A percentile compares a stretch with the other conserved stretches of the same genome.
phyloP scores from a whole-genome alignment of 2,888 invertebrate species.

The Drosophila helvetica region DNA sequence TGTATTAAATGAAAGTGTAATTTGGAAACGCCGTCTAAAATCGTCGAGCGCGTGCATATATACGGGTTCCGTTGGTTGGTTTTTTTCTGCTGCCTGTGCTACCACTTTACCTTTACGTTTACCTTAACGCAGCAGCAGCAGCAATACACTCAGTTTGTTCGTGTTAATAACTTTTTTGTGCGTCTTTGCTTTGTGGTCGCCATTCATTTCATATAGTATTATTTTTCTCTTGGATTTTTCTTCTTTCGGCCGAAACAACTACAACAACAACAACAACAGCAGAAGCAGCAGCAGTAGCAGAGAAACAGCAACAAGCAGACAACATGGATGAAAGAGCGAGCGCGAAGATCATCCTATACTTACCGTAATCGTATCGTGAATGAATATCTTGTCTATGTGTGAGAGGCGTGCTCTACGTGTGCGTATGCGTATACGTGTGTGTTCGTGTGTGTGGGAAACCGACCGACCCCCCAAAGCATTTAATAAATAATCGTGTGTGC shows the following conservation, averaged over 20 bases:
- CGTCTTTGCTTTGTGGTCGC: constrained; percentile 69
- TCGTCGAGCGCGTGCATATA: constrained; percentile 71
- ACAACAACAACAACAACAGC: constrained; percentile 44
- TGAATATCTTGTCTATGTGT: constrained; percentile 72
- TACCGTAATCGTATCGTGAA: constrained; percentile 74
- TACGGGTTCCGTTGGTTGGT: constrained; percentile 75
- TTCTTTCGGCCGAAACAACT: constrained; percentile 13
- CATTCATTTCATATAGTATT: constrained; percentile 74
- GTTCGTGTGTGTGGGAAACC: constrained; percentile 27
- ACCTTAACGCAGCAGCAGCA: constrained; percentile 19
- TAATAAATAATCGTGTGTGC: constrained; percentile 64
- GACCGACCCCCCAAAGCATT: constrained; percentile 63
- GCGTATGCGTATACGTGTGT: constrained; percentile 44
- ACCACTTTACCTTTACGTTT: constrained; percentile 64
- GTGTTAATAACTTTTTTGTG: constrained; percentile 69
- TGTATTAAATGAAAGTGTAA: constrained; percentile 30
- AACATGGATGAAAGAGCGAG: constrained; percentile 67
- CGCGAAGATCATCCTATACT: constrained; percentile 63
- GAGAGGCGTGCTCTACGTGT: constrained; percentile 33
- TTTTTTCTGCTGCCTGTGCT: constrained; percentile 63
- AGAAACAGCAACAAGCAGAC: constrained; percentile 1
- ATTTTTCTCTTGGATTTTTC: constrained; percentile 68
- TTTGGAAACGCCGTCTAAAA: constrained; percentile 24
- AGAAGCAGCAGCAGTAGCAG: constrained; percentile 20
- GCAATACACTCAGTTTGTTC: constrained; percentile 42